These are phyloP conservation scores for Lasaia peninsularis DNA, from an alignment of 1,140 invertebrate genomes.

Conservation along the genomic window DNA sequence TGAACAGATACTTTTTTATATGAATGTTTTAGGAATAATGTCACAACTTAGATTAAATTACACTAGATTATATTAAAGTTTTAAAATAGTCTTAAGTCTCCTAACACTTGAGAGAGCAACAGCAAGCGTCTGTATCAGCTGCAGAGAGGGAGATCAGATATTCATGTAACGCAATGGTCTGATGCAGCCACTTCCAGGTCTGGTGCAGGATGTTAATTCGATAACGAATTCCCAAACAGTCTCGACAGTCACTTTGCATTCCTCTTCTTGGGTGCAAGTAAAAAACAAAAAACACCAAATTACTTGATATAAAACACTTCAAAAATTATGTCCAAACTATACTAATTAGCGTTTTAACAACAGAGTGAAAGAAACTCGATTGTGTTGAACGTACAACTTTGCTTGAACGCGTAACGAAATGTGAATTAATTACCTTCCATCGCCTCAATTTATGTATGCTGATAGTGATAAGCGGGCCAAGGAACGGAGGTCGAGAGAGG, in stretches of 20 bases:
- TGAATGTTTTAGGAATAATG: constrained; percentile 38
- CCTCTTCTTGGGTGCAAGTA: constrained; percentile 83
- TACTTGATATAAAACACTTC: constrained; percentile 34
- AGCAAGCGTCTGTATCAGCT: constrained; percentile 81
- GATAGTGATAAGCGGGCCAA: constrained; percentile 68
- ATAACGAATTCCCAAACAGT: constrained; percentile 90
- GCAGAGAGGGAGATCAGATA: constrained; percentile 88
- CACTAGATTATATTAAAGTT: constrained; percentile 51
- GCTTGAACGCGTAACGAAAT: constrained; percentile 44
- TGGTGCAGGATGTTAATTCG: constrained; percentile 90
- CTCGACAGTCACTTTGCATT: constrained; percentile 89
- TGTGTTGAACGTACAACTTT: constrained; percentile 29
- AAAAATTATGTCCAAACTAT: constrained; percentile 21
- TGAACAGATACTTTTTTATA: constrained; percentile 69
- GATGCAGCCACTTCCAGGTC: constrained; percentile 95
- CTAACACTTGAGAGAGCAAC: constrained; percentile 49
- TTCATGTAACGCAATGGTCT: constrained; percentile 90
- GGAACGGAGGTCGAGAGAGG: constrained; percentile 68
- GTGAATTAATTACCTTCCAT: constrained; percentile 60
- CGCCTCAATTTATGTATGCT: constrained; percentile 71
- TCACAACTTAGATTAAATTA: constrained; percentile 19
- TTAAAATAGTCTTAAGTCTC: constrained; percentile 40
- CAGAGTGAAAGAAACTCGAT: constrained; percentile 19
- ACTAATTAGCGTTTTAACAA: constrained; percentile 21
- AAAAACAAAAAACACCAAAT: constrained; percentile 60